Conservation (phyloP, 2,888 invertebrate genomes). For the Liodrosophila aerea region DNA sequence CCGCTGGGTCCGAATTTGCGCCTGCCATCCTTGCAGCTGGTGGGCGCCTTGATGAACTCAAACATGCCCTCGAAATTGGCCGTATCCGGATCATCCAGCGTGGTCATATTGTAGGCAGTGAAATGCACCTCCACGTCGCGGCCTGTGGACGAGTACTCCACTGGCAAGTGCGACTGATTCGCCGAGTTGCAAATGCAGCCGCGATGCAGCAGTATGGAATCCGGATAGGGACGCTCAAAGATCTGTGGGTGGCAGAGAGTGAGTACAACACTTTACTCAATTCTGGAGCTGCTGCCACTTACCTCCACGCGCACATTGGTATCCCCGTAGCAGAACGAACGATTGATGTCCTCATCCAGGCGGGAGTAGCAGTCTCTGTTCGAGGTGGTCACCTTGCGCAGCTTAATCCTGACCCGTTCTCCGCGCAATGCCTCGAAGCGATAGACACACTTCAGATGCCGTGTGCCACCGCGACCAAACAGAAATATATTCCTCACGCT, state of each 20-base stretch:
- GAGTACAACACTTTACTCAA: neutral
- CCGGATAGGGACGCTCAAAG: constrained; percentile 89
- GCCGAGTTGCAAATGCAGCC: constrained; percentile 90
- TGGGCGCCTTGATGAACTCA: constrained; percentile 89
- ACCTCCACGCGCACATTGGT: constrained; percentile 87
- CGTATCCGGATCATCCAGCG: constrained; percentile 92
- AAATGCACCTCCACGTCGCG: constrained; percentile 91
- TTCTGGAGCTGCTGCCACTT: neutral
- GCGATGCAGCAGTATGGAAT: constrained; percentile 87
- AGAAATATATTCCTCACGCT: constrained; percentile 92
- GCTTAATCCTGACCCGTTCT: constrained; percentile 89
- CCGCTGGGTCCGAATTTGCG: constrained; percentile 90
- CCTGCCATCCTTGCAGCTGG: constrained; percentile 87
- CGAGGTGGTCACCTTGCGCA: constrained; percentile 88
- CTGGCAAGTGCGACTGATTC: constrained; percentile 84
- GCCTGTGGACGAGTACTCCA: constrained; percentile 90
- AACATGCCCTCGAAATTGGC: constrained; percentile 93
- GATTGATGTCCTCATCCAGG: constrained; percentile 85
- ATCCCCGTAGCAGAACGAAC: constrained; percentile 88
- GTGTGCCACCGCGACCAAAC: constrained; percentile 92
- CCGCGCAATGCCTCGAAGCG: constrained; percentile 93
- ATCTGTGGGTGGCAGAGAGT: constrained; percentile 79
- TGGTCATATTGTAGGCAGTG: constrained; percentile 91
- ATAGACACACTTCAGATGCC: constrained; percentile 93
- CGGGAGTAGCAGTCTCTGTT: constrained; percentile 83